Evolutionary conservation across 1,140 invertebrate species (phyloP), one percentile per base, ranked within the genome.

Genomic region (Drosophila tsacasi): DNA sequence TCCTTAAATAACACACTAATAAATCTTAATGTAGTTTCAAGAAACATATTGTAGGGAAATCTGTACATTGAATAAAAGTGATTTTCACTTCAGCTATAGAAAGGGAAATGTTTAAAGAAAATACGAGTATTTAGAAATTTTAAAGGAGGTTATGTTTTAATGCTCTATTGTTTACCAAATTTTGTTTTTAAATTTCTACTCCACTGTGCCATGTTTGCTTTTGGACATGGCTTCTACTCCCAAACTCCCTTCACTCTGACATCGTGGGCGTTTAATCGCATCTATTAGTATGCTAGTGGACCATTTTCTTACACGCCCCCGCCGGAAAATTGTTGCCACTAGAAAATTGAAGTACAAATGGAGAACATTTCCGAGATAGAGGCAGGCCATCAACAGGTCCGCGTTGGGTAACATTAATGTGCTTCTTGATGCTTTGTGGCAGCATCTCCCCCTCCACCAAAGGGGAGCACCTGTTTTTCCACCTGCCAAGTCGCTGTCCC

Each of bases 261-360:
- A 52, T 46, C 69, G 84, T 84, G 63, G 84, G 84, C 81, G 81
- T 79, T 84, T 89, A 89, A 89, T 89, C 84, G 85, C 85, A 84
- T 90, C 84, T 89, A 90, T 90, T 87, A 87, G 83, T 65, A 84
- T 76, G 67, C 58, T 52, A 68, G 67, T 46, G 49, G 64, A 68
- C 81, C 49, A 72, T 84, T 83, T 76, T 67, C 59, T 68, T 61
- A 63, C 57, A 81, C 66, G 50, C 65, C 79, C 46, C 40, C 65
- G 44, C 40, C 42, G 57, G 46, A 63, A 54, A 69, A 47, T 39
- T 49, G 39, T 49, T 75, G 55, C 65, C 63, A 65, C 47, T 61
- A 44, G 66, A 69, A 87, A 65, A 79, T 35, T 37, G 39, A 73
- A 64, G 60, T 19, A 57, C 7, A 77, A 72, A 37, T 50, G 44